Evolutionary conservation across 2,113 vertebrate genomes (phyloP).

Genomic region (Prionailurus viverrinus): DNA sequence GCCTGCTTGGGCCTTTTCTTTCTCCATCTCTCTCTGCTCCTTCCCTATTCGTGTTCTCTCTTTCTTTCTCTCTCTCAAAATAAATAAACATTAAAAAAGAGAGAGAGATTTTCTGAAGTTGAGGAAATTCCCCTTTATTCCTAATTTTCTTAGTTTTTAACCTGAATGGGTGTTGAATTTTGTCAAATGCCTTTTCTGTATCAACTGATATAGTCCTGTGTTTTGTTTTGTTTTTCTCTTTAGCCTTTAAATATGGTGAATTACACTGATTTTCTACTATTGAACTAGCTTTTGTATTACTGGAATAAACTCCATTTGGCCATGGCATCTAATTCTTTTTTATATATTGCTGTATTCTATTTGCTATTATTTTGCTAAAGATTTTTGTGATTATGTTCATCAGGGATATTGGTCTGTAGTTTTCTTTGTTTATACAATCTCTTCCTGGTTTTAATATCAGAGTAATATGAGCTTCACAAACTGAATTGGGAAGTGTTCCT

Average conservation of each 20-base stretch:
- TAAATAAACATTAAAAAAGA: too few species aligned
- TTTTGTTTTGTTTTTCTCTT: not conserved
- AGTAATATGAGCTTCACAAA: not conserved
- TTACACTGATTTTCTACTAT: not conserved
- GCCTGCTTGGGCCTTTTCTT: too few species aligned
- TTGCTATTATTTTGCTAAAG: too few species aligned
- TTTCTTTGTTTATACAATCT: not conserved
- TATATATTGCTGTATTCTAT: too few species aligned
- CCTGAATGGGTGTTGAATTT: not conserved
- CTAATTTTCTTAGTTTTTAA: slow-evolving; percentile 5
- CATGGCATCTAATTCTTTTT: not conserved
- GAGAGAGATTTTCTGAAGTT: not conserved
- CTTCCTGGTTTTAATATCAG: slow-evolving; percentile 3
- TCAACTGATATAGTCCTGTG: not conserved
- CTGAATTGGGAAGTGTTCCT: not conserved
- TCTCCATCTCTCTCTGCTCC: too few species aligned
- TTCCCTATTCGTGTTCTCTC: too few species aligned
- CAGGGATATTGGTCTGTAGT: not conserved
- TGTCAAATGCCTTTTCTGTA: not conserved
- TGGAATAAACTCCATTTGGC: not conserved
- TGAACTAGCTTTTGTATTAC: not conserved
- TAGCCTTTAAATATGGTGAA: not conserved
- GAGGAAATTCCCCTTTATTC: not conserved
- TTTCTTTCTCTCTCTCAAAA: too few species aligned
- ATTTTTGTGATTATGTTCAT: too few species aligned